Evolutionary conservation across 2,888 invertebrate species (phyloP).

Genomic region (Chydorus sphaericus): DNA sequence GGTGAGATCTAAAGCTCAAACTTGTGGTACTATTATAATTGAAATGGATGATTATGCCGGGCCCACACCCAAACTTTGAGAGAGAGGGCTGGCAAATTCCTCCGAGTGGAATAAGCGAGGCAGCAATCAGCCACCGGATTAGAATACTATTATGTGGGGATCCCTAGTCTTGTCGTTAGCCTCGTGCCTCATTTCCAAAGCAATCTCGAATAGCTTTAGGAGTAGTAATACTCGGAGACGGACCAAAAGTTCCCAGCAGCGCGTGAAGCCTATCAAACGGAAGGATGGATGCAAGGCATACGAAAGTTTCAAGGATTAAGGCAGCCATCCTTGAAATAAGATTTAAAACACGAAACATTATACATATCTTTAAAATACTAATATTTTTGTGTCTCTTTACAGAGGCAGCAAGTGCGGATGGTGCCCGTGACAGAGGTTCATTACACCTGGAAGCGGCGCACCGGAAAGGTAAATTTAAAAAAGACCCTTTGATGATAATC

Average conservation of each 20-base stretch:
- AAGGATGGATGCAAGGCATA: no score
- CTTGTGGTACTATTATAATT: neutral
- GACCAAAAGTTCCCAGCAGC: no score
- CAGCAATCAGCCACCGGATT: no score
- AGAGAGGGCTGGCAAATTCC: neutral
- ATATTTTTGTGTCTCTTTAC: conserved; percentile 16
- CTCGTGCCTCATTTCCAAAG: neutral
- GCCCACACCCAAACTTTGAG: no score
- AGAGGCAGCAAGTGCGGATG: conserved; percentile 30
- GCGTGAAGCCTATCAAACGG: no score
- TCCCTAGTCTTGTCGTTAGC: neutral
- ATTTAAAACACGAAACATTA: neutral
- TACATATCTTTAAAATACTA: neutral
- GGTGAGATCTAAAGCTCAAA: conserved; percentile 27
- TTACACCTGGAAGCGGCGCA: conserved; percentile 28
- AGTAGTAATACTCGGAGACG: no score
- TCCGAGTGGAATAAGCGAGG: no score
- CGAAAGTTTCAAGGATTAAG: no score
- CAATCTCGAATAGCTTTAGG: neutral
- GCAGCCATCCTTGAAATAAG: no score
- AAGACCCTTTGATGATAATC: no score
- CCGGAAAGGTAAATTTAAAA: no score
- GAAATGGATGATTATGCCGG: neutral
- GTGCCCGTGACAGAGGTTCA: conserved; percentile 30
- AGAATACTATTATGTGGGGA: neutral